Evolutionary conservation across 2,888 invertebrate genomes (phyloP), one percentile per base, ranked within the genome.

Genomic region (Nasonia oneida): DNA sequence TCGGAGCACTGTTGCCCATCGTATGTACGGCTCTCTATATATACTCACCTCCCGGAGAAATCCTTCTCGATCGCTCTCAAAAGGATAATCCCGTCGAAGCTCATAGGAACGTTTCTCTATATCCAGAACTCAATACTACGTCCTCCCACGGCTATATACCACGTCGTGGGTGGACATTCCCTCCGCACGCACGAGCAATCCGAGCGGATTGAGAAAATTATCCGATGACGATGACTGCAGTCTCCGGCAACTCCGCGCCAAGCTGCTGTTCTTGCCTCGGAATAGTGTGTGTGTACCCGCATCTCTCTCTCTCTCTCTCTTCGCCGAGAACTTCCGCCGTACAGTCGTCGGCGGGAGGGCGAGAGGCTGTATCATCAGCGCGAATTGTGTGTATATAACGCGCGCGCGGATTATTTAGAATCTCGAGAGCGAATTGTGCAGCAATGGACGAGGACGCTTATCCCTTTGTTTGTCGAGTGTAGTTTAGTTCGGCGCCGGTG

Each of bases 1-100:
- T 79, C 73, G 76, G 39, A 23, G 14, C 47, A 84, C 33, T 84
- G 73, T 79, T 79, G 64, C 57, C 42, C 74, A n/a, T 37, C 37
- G 37, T 37, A 18, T 39, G 5, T 70, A 70, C 50, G 82, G 67
- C 18, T 39, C 82, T 15, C 15, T 57, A 57, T 61, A 23, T 61
- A 61, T n/a, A 61, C 23, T 15, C 8, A n/a, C 57, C 53, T 4
- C 12, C 23, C 1, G 61, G 82, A 39, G 79, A 84, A 80, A 84
- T 84, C 79, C 79, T 84, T 50, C 64, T 73, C 50, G 84, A 84
- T 84, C 84, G 84, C 61, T 78, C 67, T 84, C 74, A 50, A 84
- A 84, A 79, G 84, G 84, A 84, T 84, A 84, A 84, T 84, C 84
- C 84, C 15, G 18, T 47, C 23, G 53, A 61, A 64, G 84, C 79